phyloP scores from a whole-genome alignment of 2,888 invertebrate genomes.

The Drosophila lacicola region DNA sequence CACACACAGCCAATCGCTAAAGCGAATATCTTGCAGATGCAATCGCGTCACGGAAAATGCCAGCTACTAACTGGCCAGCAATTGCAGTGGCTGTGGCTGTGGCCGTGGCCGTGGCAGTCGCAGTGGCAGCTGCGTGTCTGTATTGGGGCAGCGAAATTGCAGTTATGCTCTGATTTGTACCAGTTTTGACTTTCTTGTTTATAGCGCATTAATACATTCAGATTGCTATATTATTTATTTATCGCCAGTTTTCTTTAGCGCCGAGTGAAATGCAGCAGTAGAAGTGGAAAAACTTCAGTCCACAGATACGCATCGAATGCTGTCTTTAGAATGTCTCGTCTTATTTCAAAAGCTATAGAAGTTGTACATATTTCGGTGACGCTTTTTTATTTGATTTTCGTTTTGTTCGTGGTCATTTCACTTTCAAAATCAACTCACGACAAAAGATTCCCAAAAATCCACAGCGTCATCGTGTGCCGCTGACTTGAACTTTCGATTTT shows the following conservation, averaged over 20 bases:
- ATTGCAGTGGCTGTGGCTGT: neutral
- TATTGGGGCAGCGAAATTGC: constrained; percentile 82
- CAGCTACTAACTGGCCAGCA: constrained; percentile 40
- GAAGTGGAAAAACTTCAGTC: constrained; percentile 47
- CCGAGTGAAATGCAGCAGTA: constrained; percentile 53
- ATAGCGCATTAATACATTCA: constrained; percentile 79
- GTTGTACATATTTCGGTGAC: constrained; percentile 12
- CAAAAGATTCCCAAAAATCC: constrained; percentile 57
- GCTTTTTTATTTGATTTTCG: constrained; percentile 20
- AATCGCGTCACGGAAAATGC: constrained; percentile 66
- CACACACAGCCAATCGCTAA: neutral
- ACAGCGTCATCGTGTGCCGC: constrained; percentile 63
- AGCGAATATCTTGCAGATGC: constrained; percentile 43
- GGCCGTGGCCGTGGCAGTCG: constrained; percentile 8
- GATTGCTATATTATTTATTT: constrained; percentile 81
- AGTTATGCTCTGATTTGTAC: constrained; percentile 86
- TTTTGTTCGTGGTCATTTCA: constrained; percentile 68
- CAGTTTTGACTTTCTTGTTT: constrained; percentile 85
- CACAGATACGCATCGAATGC: constrained; percentile 22
- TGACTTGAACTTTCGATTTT: constrained; percentile 78
- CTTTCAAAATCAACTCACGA: constrained; percentile 76
- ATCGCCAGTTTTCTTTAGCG: constrained; percentile 68
- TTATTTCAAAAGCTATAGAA: neutral
- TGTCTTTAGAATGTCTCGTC: constrained; percentile 16
- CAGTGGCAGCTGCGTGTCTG: constrained; percentile 46